Base-by-base conservation (phyloP, 92 coral and sea anemone genomes). In the Nematostella vectensis region DNA sequence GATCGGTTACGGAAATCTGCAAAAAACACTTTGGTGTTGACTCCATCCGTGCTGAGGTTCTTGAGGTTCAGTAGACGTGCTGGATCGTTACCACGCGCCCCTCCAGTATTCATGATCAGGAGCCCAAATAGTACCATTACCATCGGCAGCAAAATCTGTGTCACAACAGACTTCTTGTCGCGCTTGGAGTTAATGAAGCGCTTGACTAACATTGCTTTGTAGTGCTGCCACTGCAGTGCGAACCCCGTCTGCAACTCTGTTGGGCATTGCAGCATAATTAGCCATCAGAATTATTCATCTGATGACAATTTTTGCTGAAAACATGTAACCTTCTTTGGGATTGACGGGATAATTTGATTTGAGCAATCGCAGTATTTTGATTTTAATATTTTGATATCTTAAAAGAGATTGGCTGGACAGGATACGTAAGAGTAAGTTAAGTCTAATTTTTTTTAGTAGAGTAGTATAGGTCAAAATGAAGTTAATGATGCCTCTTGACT, bases 161-260 rank as follows among this genome's bases (percentile, higher is more conserved):
- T 91, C 0, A 82, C 39, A 23, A 91, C 69, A 4, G 98, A 88
- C 25, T 71, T 83, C 66, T 91, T 91, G 71, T 91, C 87, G 15
- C 98, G 85, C 47, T 77, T 77, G 55, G 98, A 91, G 78, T 91
- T 83, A 23, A 91, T 61, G 54, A 86, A 66, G 48, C 98, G 59
- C 69, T 91, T 91, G 55, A 82, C 49, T 25, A 87, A 73, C 96
- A 91, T 91, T 9, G 96, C 98, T 48, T 87, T 86, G 88, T 78
- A 91, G 50, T 91, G 98, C 42, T 91, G 96, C 77, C 84, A 68
- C 59, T 82, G 67, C 58, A 87, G 63, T 0, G 61, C 38, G 6
- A 76, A 10, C 3, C 98, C 98, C 3, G 75, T 86, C 29, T 72
- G 67, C 24, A 86, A 77, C 47, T 58, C 98, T 91, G 58, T 20